Evolutionary conservation across 2,888 invertebrate genomes (phyloP), one percentile per base, ranked within the genome.

Genomic region (Smittia aterrima): DNA sequence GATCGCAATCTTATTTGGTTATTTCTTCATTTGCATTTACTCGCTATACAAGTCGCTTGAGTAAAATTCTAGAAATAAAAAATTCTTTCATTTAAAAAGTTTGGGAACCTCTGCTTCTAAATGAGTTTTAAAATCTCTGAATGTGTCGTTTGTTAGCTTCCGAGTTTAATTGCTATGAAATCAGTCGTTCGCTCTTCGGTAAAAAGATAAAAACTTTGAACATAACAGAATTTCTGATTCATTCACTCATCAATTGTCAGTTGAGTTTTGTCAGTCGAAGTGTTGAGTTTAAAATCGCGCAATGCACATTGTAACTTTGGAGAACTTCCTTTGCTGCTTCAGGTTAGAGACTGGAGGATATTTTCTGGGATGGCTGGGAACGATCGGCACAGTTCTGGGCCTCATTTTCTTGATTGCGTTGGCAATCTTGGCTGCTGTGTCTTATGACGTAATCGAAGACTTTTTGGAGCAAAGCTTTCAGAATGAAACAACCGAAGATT

Each of bases 21-120:
- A 64, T 27, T 64, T 64, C 16, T 64, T 64, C 27, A 64, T 64
- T 27, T 64, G 64, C 27, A 64, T 64, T 22, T 64, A 27, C n/a
- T 64, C 64, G 1, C 64, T 64, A 6, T 64, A 64, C 16, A 24
- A 58, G 22, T 58, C 24, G 18, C 53, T 13, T 18, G 4, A 47
- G 18, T 18, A 47, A 38, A 11, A 7, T 38, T 38, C 11, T 38
- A 38, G 11, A 11, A 38, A 38, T 38, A 38, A 38, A 38, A 38
- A 38, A 11, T 38, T 38, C 38, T 38, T 38, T 38, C 38, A 38
- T 38, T 11, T 38, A 4, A 38, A 38, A 38, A 38, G 38, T 38
- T 38, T 38, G 38, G 11, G 11, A 38, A 38, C 38, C 6, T 38
- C 11, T 38, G 38, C 6, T 38, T 38, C 11, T 38, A 11, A 38